Base-by-base conservation (phyloP, 2,113 vertebrate genomes). In the Platysteira castanea region DNA sequence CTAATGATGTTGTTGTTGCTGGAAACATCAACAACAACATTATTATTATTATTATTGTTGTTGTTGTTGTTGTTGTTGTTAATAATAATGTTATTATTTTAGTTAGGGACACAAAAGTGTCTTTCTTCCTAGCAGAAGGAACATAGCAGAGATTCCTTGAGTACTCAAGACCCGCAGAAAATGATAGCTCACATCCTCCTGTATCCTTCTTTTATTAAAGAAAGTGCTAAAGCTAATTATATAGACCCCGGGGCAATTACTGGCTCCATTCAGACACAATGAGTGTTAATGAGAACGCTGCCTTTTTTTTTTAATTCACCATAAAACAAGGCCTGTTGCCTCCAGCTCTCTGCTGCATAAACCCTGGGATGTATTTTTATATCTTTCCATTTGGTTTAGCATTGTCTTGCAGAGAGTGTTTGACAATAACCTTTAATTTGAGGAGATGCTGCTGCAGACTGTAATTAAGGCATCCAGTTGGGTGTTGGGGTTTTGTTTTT, bases 361-460 rank as follows among this genome's bases (percentile, higher is more conserved):
- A 88, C 68, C 54, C 42, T 0, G 0, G 22, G 44, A 59, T 64
- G 42, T 88, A 74, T 86, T 95, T 97, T 97, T 92, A 4, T 63
- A 37, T 61, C 64, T 90, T 89, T 86, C 56, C 11, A 2, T 80
- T 89, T 39, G n/a, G 70, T 83, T 88, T 42, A 90, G 39, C 39
- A 44, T 78, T 90, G 80, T 86, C 80, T 87, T 84, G 64, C 39
- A 86, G 68, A 69, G 42, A 57, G 9, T n/a, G 28, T 53, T 91
- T 85, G 57, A 79, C 74, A 91, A 64, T 75, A 91, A 83, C 90
- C 88, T 94, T 92, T 95, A 79, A 95, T 94, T n/a, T 86, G 83
- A 78, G 71, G 33, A 83, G 67, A 69, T 56, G 59, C 28, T 90
- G 42, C 82, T 80, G 44, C 63, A 77, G 82, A 52, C 75, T 90